Percentiles rank a stretch among this genome's conserved stretches.
phyloP scores from a whole-genome alignment of 2,888 invertebrate genomes.

The Drosophila fungiperda region DNA sequence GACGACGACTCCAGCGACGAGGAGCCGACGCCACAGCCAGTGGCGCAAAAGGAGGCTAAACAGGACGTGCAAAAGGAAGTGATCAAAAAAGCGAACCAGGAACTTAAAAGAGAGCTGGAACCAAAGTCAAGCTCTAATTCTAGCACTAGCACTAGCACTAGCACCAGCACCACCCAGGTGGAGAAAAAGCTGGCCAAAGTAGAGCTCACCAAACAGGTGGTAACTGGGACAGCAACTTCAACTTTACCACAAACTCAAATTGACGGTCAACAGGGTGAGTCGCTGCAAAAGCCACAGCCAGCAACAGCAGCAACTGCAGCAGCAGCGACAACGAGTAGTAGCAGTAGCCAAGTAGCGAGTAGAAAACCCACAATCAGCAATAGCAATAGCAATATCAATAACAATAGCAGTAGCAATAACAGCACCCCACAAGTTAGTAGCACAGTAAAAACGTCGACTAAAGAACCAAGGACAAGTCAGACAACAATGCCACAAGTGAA shows the following conservation, averaged over 20 bases:
- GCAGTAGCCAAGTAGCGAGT: slow-evolving; percentile 41
- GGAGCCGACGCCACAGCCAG: slow-evolving; percentile 37
- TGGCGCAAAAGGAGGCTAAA: slow-evolving; percentile 7
- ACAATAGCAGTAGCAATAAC: slow-evolving; percentile 55
- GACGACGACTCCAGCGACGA: slow-evolving; percentile 78
- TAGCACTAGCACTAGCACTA: slow-evolving; percentile 31
- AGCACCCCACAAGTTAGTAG: slow-evolving; percentile 11
- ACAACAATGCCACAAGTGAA: slow-evolving; percentile 52
- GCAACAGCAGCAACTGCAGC: slow-evolving; percentile 27
- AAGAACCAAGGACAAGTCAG: slow-evolving; percentile 37
- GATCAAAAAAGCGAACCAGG: slow-evolving; percentile 15
- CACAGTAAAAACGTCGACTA: neutral
- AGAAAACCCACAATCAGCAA: slow-evolving; percentile 39
- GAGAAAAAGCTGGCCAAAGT: slow-evolving; percentile 65
- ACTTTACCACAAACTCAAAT: slow-evolving; percentile 42
- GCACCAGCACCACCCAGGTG: slow-evolving; percentile 45
- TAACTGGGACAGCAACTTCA: slow-evolving; percentile 20
- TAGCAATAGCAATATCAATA: slow-evolving; percentile 56
- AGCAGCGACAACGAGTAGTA: slow-evolving; percentile 51
- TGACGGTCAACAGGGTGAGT: slow-evolving; percentile 88
- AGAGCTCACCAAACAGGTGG: slow-evolving; percentile 52
- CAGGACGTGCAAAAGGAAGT: slow-evolving; percentile 14
- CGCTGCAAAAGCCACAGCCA: slow-evolving; percentile 85
- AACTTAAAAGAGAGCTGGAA: slow-evolving; percentile 22
- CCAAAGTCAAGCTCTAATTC: slow-evolving; percentile 29